Evolutionary conservation across 2,888 invertebrate species (phyloP).

Genomic region (Caenorhabditis uteleia): DNA sequence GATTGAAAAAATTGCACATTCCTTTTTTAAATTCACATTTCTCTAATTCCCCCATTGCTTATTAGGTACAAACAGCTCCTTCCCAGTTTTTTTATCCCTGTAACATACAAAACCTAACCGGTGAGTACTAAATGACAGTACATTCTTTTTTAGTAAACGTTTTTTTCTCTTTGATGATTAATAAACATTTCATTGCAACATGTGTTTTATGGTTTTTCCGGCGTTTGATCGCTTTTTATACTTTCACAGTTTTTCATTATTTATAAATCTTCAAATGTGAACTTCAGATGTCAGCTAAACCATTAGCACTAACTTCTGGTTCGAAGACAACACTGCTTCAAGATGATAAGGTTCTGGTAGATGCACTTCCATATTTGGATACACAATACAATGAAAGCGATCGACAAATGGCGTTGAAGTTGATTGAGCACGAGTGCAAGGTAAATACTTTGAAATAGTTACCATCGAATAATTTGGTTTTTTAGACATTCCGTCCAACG

Average conservation of each 20-base stretch:
- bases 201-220: neutral
- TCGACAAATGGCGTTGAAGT: conserved; percentile 79
- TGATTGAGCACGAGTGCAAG: conserved; percentile 97
- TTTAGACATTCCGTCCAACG: conserved; percentile 82
- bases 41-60: no score
- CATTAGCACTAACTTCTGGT: conserved; percentile 29
- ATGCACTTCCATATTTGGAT: conserved; percentile 64
- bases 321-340: conserved; percentile 15
- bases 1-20: no score
- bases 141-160: no score
- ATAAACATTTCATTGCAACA: no score
- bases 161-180: no score
- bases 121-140: no score
- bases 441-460: conserved; percentile 71
- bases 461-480: neutral
- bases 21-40: no score
- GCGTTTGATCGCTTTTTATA: neutral
- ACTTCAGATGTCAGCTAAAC: conserved; percentile 14
- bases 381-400: conserved; percentile 61
- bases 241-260: no score
- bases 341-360: conserved; percentile 46
- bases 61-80: no score
- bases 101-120: no score
- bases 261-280: neutral
- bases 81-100: no score